These are phyloP conservation scores for Odocoileus virginianus DNA, from an alignment of 2,113 vertebrate species.

Conservation along the genomic window DNA sequence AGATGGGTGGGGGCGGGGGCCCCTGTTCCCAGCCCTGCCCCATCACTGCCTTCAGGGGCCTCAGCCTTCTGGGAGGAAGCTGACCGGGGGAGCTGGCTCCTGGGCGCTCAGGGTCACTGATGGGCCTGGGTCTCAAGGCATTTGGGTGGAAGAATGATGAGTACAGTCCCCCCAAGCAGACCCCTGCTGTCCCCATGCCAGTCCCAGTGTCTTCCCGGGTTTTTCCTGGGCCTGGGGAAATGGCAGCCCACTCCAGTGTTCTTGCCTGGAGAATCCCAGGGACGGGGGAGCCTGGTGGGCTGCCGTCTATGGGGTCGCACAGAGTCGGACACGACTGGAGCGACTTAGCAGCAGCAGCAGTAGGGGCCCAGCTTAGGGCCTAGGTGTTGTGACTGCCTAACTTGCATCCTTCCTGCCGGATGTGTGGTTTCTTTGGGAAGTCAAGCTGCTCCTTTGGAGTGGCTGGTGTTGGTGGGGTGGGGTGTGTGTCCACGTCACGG, in stretches of 20 bases:
- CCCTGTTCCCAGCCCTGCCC: not conserved
- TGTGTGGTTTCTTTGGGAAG: not conserved
- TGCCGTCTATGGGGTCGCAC: not conserved
- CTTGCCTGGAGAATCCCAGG: not conserved
- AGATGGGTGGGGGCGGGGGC: accelerated
- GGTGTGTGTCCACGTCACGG: accelerated
- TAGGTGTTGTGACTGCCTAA: accelerated
- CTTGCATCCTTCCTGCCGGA: accelerated
- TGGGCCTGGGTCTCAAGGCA: not conserved
- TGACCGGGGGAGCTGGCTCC: too few relatives aligned
- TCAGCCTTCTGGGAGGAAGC: not conserved
- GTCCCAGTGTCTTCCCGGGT: not conserved
- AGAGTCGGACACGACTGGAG: not conserved
- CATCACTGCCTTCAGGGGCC: not conserved
- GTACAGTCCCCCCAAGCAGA: not conserved
- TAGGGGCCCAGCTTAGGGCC: not conserved
- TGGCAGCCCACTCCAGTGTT: not conserved
- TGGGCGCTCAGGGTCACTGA: not conserved
- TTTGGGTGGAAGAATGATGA: not conserved
- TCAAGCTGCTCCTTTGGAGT: not conserved
- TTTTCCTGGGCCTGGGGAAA: not conserved
- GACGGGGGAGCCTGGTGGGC: not conserved
- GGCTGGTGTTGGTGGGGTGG: accelerated
- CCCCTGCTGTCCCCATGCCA: not conserved
- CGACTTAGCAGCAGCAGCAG: not conserved